Conservation (phyloP, 2,797 vertebrate species). For the Anniella stebbinsi region DNA sequence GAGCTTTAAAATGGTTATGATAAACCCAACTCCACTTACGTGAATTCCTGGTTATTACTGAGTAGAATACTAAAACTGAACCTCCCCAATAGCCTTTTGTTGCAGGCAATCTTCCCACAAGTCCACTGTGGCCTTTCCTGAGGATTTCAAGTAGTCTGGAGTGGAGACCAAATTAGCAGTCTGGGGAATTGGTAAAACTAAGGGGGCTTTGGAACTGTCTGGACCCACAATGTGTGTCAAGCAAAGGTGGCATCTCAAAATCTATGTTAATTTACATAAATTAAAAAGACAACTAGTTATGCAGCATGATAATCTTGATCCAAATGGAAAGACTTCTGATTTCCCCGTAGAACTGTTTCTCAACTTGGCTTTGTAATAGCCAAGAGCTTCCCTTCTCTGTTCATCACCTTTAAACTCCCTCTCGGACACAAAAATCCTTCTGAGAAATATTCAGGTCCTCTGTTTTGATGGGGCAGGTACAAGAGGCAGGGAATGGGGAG, state of each 20-base stretch:
- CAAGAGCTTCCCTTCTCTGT: neutral
- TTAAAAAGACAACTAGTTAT: constrained; percentile 38
- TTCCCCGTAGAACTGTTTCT: constrained; percentile 14
- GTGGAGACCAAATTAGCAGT: neutral
- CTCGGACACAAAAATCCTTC: neutral
- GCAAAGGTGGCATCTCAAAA: neutral
- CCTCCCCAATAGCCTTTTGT: neutral
- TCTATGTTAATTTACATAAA: neutral
- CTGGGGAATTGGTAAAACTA: neutral
- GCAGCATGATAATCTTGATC: constrained; percentile 31
- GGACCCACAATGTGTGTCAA: neutral
- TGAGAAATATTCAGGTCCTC: neutral
- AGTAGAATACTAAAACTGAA: constrained; percentile 6
- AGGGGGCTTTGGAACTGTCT: neutral
- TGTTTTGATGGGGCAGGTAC: neutral
- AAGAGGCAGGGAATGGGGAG: too few relatives aligned
- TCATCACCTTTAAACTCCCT: neutral
- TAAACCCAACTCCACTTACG: neutral
- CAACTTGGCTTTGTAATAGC: neutral
- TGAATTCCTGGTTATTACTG: neutral
- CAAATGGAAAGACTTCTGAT: neutral
- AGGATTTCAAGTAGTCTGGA: neutral
- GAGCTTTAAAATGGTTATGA: neutral
- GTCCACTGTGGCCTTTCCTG: neutral
- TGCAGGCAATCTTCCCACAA: neutral